Base-by-base conservation (phyloP, 2,797 vertebrate species). In the Steatocranus sp. region DNA sequence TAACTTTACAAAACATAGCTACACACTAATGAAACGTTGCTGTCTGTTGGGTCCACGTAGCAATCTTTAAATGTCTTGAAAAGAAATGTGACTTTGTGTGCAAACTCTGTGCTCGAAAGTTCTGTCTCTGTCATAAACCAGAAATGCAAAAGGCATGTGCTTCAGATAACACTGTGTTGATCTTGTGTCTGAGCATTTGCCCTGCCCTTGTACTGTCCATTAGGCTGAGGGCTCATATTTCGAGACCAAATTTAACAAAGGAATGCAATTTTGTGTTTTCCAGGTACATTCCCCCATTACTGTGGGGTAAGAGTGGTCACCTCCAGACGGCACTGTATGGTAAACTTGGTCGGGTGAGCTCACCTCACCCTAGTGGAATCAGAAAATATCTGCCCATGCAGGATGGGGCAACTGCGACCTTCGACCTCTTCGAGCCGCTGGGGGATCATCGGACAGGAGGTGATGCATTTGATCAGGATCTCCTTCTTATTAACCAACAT, bases 261-360 rank as follows among this genome's bases (percentile, higher is more conserved):
- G 25, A 68, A 10, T 41, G 3, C 10, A 0, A 6, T 23, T 14
- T 18, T 88, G 12, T 90, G 20, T 85, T 83, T 81, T 80, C 2
- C 92, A 99, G 99, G 92, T 99, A 99, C 90, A 97, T 99, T 94
- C 98, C 99, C 53, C 98, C 98, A 0, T 88, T 99, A 87, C 96
- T 99, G 86, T 99, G 99, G 98, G 98, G 98, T 2, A 99, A 99
- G 88, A 99, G 98, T 18, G 98, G 99, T 77, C 99, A 99, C 89
- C 97, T 99, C 84, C 99, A 99, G 93, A 99, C 98, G 0, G 98
- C 97, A 18, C 95, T 99, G 53, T 99, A 99, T 3, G 98, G 98
- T 78, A 99, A 99, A 92, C 97, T 99, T 91, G 99, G 98, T 7
- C 93, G 98, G 61, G 98, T 99, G 80, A 97, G 96, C 81, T 97